phyloP scores from a whole-genome alignment of 2,113 vertebrate genomes.

The Catharus bicknelli region DNA sequence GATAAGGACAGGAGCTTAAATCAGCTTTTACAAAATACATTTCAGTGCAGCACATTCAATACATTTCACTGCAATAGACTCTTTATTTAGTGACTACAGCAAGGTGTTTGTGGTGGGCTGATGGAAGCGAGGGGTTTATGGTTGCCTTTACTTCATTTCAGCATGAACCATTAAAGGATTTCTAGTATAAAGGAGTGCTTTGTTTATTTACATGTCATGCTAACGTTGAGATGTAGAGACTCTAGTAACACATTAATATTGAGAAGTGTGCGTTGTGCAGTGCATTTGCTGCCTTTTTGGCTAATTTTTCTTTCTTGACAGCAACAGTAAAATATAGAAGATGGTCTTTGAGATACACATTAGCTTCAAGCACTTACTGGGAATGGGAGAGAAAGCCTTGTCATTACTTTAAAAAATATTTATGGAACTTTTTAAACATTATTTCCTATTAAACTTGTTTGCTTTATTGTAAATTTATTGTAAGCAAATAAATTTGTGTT shows the following conservation, averaged over 20 bases:
- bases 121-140: fast-evolving
- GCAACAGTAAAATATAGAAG: background rate
- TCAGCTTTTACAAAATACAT: background rate
- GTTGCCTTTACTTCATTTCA: background rate
- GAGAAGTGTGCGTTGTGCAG: background rate
- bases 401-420: background rate
- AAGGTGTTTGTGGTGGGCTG: background rate
- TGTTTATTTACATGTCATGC: background rate
- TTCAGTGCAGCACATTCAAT: background rate
- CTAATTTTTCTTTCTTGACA: background rate
- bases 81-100: background rate
- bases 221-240: background rate
- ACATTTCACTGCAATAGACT: background rate
- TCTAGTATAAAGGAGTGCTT: background rate
- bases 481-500: background rate
- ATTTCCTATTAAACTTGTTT: background rate
- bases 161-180: background rate
- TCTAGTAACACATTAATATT: fast-evolving
- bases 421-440: background rate
- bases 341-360: background rate
- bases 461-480: background rate
- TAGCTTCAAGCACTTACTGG: background rate
- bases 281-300: background rate
- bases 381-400: background rate
- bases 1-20: background rate